Evolutionary conservation across 2,888 invertebrate genomes (phyloP), one percentile per base, ranked within the genome.

Genomic region (Eurytoma californica): DNA sequence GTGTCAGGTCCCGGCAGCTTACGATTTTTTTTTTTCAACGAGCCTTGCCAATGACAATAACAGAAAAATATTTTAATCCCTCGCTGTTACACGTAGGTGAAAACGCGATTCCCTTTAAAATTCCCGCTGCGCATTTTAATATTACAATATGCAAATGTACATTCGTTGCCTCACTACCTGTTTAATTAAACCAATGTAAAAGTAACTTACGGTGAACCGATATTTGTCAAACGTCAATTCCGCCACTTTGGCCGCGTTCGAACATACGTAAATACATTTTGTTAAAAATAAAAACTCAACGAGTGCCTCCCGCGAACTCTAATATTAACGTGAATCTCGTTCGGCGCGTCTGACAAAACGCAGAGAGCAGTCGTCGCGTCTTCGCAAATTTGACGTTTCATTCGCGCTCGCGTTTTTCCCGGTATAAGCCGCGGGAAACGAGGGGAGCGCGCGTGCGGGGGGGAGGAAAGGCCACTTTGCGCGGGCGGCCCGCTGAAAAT

Each of bases 1-100:
- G 53, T 67, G 77, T 67, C 72, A 67, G 28, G 28, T 75, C 3
- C 75, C 74, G 5, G 58, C 18, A 51, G 74, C 49, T 66, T 68
- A 18, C 60, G 51, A 60, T 14, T 60, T 68, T 60, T 75, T 60
- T n/a, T 58, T 47, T 18, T n/a, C 30, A 18, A 57, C 20, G n/a
- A 4, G 13, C 14, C 53, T n/a, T 14, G n/a, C 53, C 53, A n/a
- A 53, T n/a, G 53, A 53, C 53, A 53, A 53, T 7, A 53, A 53
- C 53, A 53, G 13, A 53, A 53, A 53, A 53, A 16, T 53, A 53
- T 53, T n/a, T 5, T 13, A n/a, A 16, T 53, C n/a, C 3, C 53
- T 4, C 53, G n/a, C 53, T 4, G 24, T 24, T 53, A 53, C 7
- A 53, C 53, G 14, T 53, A 53, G 53, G 53, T n/a, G 63, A 63